phyloP scores from a whole-genome alignment of 2,888 invertebrate species.

The Drosophila bunnanda region DNA sequence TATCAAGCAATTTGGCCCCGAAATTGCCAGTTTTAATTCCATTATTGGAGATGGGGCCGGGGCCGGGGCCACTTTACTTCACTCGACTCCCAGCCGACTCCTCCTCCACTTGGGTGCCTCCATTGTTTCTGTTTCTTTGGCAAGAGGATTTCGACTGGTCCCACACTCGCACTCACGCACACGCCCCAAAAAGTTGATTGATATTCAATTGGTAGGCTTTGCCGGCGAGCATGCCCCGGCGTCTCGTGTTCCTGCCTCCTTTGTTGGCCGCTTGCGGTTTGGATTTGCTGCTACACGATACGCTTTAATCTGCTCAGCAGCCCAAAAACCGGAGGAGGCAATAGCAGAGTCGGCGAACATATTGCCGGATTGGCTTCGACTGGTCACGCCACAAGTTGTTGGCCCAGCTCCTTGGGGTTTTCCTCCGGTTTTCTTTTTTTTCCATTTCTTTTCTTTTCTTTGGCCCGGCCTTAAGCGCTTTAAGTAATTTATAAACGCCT shows the following conservation, averaged over 20 bases:
- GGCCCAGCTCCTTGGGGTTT: slow-evolving; percentile 34
- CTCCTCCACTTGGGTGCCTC: slow-evolving; percentile 19
- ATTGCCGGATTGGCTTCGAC: slow-evolving; percentile 52
- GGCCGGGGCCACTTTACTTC: slow-evolving; percentile 14
- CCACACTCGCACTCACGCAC: slow-evolving; percentile 27
- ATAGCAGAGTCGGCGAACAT: slow-evolving; percentile 49
- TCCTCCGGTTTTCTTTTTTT: slow-evolving; percentile 8
- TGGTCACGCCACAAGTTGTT: slow-evolving; percentile 72
- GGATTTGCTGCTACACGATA: slow-evolving; percentile 80
- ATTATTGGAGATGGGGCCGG: slow-evolving; percentile 56
- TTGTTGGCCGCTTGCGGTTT: slow-evolving; percentile 66
- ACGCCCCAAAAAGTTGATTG: slow-evolving; percentile 73
- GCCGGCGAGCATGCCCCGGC: slow-evolving; percentile 32
- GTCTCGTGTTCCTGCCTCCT: slow-evolving; percentile 25
- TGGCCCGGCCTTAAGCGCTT: slow-evolving; percentile 68
- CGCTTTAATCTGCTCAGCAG: slow-evolving; percentile 67
- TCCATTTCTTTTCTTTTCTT: slow-evolving; percentile 32
- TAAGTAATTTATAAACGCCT: slow-evolving; percentile 78
- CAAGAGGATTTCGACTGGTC: slow-evolving; percentile 21
- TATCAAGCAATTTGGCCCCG: slow-evolving; percentile 63
- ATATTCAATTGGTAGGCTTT: slow-evolving; percentile 83
- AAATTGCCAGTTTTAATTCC: slow-evolving; percentile 78
- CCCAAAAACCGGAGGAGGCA: slow-evolving; percentile 17
- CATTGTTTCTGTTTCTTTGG: slow-evolving; percentile 40
- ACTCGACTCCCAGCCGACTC: slow-evolving; percentile 4